These are phyloP conservation scores for Antitype chi DNA, from an alignment of 2,888 invertebrate species.

Conservation along the genomic window DNA sequence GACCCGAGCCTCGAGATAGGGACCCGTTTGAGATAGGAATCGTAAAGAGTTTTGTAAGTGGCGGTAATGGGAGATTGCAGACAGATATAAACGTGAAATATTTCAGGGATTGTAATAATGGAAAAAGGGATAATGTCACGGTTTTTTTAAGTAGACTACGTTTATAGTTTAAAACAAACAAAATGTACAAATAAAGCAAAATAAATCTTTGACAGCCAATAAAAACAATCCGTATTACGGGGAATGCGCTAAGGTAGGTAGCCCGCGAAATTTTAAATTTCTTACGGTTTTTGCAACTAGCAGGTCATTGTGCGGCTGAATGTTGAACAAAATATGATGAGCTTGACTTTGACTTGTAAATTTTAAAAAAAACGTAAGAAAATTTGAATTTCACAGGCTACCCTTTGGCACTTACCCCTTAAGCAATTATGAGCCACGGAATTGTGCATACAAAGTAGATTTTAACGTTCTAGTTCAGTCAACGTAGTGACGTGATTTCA, in stretches of 20 bases:
- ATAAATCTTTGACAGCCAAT: background rate
- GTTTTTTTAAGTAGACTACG: background rate
- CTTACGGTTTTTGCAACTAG: too few species aligned
- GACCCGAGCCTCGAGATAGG: conserved; percentile 11
- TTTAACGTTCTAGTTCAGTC: background rate
- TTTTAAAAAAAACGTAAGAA: too few species aligned
- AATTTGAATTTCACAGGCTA: too few species aligned
- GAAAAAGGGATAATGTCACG: background rate
- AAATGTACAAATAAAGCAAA: background rate
- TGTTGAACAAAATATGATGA: too few species aligned
- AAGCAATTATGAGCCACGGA: too few species aligned
- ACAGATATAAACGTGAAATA: background rate
- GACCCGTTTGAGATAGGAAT: conserved; percentile 27
- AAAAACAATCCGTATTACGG: background rate
- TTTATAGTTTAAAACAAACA: too few species aligned
- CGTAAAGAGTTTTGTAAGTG: conserved; percentile 25
- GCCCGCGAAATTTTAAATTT: too few species aligned
- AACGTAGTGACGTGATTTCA: too few species aligned
- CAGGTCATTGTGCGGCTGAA: too few species aligned
- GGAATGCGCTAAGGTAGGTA: too few species aligned
- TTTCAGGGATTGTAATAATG: background rate
- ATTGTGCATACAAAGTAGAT: background rate
- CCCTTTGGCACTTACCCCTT: too few species aligned
- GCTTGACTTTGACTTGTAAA: too few species aligned
- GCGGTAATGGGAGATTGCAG: conserved; percentile 10